A percentile compares a stretch with the other conserved stretches of the same genome.
Evolutionary conservation across 2,797 vertebrate genomes (phyloP).

Genomic region (Pelodytes ibericus): DNA sequence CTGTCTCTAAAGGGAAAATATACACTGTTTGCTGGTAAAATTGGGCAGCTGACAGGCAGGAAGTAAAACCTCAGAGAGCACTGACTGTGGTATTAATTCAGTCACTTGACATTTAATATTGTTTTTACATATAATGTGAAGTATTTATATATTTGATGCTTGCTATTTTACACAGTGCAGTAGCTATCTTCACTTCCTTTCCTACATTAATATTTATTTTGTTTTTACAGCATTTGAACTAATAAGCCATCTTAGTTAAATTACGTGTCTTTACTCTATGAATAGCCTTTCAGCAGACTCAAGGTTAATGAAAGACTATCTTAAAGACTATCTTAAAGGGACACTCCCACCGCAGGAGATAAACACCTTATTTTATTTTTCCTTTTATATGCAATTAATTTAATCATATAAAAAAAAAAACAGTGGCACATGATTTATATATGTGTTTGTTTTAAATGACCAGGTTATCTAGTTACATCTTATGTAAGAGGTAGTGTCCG

Average conservation of each 20-base stretch:
- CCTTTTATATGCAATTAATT: too few relatives aligned
- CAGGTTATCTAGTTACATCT: too few relatives aligned
- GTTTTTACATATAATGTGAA: constrained; percentile 10
- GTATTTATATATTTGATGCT: neutral
- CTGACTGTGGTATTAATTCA: constrained; percentile 39
- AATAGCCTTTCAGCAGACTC: too few relatives aligned
- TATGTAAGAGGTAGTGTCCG: too few relatives aligned
- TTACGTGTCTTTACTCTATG: neutral
- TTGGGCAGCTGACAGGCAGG: constrained; percentile 41
- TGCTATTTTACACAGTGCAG: neutral
- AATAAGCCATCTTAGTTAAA: neutral
- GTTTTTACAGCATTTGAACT: neutral
- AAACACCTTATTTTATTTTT: too few relatives aligned
- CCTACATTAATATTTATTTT: neutral
- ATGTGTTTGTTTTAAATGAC: too few relatives aligned
- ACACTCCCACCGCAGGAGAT: too few relatives aligned
- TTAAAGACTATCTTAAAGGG: too few relatives aligned
- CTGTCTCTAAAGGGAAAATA: constrained; percentile 24
- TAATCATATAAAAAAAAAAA: too few relatives aligned
- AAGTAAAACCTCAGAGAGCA: constrained; percentile 46
- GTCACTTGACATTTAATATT: constrained; percentile 49
- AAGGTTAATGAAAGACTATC: too few relatives aligned
- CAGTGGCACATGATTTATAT: too few relatives aligned
- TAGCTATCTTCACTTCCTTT: neutral
- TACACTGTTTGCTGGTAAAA: constrained; percentile 10